Conservation (phyloP, 2,797 vertebrate species). For the Okamejei kenojei region DNA sequence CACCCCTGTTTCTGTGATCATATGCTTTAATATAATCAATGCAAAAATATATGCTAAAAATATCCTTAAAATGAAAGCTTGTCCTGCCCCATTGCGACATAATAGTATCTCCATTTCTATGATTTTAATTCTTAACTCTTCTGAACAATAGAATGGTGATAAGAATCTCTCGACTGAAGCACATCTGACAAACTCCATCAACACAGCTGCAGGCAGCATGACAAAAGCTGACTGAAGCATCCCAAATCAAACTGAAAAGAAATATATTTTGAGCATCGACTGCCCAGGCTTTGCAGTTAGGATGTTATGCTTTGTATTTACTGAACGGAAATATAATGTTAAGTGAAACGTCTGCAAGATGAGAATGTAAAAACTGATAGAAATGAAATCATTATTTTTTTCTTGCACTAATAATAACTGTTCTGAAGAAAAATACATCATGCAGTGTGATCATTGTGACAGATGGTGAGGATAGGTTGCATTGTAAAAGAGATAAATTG, state of each 20-base stretch:
- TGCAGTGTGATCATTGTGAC: not conserved
- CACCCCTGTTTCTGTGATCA: not conserved
- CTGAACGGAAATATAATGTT: not conserved
- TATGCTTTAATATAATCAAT: not conserved
- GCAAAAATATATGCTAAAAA: not conserved
- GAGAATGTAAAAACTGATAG: not conserved
- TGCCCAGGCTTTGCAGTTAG: not conserved
- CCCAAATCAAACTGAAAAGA: not conserved
- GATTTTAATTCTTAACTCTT: not conserved
- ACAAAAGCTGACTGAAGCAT: constrained; percentile 15
- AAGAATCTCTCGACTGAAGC: not conserved
- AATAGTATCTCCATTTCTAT: not conserved
- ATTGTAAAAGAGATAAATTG: not conserved
- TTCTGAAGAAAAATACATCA: not conserved
- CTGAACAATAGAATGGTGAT: not conserved
- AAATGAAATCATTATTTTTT: not conserved
- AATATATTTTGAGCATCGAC: not conserved
- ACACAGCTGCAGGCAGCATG: not conserved
- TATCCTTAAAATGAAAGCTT: not conserved
- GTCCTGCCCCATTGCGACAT: too few relatives aligned
- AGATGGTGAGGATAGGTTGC: not conserved
- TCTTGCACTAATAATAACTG: not conserved
- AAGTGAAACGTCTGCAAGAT: not conserved
- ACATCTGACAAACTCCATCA: not conserved
- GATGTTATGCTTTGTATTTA: not conserved